phyloP scores from a whole-genome alignment of 2,797 vertebrate genomes.

The Pipistrellus pygmaeus region DNA sequence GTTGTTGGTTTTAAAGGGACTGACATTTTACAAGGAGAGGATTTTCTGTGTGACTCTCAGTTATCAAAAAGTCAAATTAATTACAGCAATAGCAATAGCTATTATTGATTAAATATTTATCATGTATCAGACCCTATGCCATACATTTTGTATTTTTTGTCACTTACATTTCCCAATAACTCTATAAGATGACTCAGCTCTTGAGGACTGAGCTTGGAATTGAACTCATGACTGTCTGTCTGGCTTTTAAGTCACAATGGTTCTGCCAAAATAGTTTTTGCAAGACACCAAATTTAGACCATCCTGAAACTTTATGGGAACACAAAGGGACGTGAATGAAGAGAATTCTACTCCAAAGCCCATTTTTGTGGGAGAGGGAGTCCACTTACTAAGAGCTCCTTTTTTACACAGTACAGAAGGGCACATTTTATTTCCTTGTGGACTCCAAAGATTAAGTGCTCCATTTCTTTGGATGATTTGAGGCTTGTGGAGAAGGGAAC shows the following conservation, averaged over 20 bases:
- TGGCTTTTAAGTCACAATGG: not conserved
- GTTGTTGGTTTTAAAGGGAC: constrained; percentile 21
- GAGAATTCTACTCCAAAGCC: not conserved
- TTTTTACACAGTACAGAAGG: not conserved
- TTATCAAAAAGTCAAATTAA: constrained; percentile 10
- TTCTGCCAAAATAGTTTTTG: constrained; percentile 38
- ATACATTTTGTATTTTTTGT: not conserved
- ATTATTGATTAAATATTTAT: not conserved
- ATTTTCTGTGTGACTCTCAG: not conserved
- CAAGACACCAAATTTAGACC: not conserved
- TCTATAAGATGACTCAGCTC: not conserved
- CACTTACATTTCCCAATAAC: not conserved
- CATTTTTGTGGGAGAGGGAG: not conserved
- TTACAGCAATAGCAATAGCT: not conserved
- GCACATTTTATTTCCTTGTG: not conserved
- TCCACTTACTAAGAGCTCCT: not conserved
- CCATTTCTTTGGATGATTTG: not conserved
- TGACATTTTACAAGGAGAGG: constrained; percentile 18
- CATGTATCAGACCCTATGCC: not conserved
- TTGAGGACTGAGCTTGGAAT: not conserved
- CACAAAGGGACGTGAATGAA: not conserved
- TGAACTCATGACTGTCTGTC: not conserved
- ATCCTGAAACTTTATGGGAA: not conserved
- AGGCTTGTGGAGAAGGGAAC: not conserved
- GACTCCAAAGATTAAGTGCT: not conserved